phyloP scores from a whole-genome alignment of 1,140 invertebrate species.

The Maconellicoccus hirsutus region DNA sequence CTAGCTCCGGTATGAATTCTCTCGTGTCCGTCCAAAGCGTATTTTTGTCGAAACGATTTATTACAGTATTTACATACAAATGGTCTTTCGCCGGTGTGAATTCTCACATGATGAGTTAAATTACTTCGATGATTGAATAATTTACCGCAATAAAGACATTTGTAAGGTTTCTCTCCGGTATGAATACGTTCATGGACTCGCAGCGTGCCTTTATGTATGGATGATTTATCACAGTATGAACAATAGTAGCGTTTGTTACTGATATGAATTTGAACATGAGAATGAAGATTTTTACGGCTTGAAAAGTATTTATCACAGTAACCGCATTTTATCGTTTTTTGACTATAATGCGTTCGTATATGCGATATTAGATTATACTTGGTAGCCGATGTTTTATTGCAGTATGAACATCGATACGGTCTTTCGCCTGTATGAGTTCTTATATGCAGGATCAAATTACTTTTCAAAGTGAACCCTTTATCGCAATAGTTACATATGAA shows the following conservation, averaged over 20 bases:
- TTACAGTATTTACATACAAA: conserved; percentile 25
- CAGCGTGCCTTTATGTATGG: conserved; percentile 50
- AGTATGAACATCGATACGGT: conserved; percentile 47
- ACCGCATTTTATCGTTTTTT: conserved; percentile 65
- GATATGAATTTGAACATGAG: conserved; percentile 26
- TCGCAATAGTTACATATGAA: conserved; percentile 42
- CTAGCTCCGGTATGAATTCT: conserved; percentile 33
- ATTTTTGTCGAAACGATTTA: conserved; percentile 23
- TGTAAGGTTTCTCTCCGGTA: conserved; percentile 15
- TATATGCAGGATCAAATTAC: conserved; percentile 72
- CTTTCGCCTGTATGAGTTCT: conserved; percentile 54
- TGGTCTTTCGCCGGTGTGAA: conserved; percentile 20
- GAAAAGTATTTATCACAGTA: conserved; percentile 73
- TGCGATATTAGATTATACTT: conserved; percentile 38
- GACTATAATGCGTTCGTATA: conserved; percentile 44
- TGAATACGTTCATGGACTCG: conserved; percentile 32
- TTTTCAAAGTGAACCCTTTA: conserved; percentile 79
- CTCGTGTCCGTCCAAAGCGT: conserved; percentile 11
- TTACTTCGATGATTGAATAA: neutral
- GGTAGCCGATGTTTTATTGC: conserved; percentile 42
- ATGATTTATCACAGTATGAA: conserved; percentile 34
- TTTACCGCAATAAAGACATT: neutral
- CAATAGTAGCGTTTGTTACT: conserved; percentile 27
- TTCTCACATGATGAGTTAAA: neutral
- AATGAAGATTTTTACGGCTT: conserved; percentile 27